Evolutionary conservation across 2,797 vertebrate genomes (phyloP), one percentile per base, ranked within the genome.

Genomic region (Melopsittacus undulatus): DNA sequence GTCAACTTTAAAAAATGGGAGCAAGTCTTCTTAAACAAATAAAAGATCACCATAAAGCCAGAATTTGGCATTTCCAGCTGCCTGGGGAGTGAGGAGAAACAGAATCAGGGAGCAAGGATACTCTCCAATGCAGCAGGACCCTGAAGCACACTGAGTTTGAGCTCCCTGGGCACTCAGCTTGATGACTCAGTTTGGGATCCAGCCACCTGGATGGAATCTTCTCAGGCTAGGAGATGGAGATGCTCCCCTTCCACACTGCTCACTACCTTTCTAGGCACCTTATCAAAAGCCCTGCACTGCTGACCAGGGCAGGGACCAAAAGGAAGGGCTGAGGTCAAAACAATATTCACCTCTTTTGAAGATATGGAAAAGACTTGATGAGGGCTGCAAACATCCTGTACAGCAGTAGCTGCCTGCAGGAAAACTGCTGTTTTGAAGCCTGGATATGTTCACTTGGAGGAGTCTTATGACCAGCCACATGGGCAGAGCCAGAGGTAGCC

Each of bases 91-190:
- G 2, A 79, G 42, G n/a, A 89, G 18, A 40, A 48, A n/a, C 1
- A 11, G 30, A 27, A 43, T 0, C 3, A 3, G 29, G 54, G 48
- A 87, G 45, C 42, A 66, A 18, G 34, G 64, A 12, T 1, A 10
- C 61, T 29, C 34, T 22, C 46, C 36, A 42, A 11, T 8, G 38
- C 46, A 45, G 34, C 54, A 40, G 70, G 24, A 72, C 15, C 26
- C 49, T 3, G 38, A 19, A 52, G 56, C 27, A 59, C 2, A 1
- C 11, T 2, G n/a, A 21, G 18, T 20, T 10, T 13, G 8, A 17
- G 1, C 45, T 38, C 38, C 52, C 61, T 34, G 62, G 30, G 72
- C 52, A 21, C 32, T 14, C 52, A 24, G 49, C 54, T 10, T 27
- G 77, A 64, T 57, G 48, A 16, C 27, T 14, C 48, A 24, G 49